Conservation (phyloP, 1,140 invertebrate species). For the Protaetia brevitarsis region DNA sequence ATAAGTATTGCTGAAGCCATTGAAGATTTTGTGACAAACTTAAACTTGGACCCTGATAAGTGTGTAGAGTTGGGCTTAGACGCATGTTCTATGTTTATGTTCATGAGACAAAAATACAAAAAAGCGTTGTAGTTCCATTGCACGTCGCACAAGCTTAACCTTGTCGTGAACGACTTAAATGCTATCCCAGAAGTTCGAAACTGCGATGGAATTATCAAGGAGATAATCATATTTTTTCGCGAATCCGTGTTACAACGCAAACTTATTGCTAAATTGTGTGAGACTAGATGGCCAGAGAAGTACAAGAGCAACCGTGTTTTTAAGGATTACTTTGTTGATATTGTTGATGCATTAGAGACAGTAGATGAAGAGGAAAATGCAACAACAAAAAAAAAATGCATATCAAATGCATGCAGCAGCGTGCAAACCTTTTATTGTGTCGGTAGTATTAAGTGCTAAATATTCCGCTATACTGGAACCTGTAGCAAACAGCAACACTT, state of each 20-base stretch:
- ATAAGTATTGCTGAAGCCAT: background rate
- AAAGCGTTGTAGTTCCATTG: constrained; percentile 47
- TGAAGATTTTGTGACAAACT: background rate
- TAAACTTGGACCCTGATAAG: constrained; percentile 23
- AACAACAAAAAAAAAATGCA: constrained; percentile 41
- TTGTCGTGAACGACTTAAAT: constrained; percentile 45
- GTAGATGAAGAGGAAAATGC: constrained; percentile 38
- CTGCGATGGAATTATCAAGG: constrained; percentile 39
- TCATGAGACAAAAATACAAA: constrained; percentile 41
- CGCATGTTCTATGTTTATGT: constrained; percentile 38
- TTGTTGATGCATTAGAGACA: constrained; percentile 28
- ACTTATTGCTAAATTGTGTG: constrained; percentile 42
- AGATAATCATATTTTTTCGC: constrained; percentile 2
- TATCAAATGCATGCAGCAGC: no score
- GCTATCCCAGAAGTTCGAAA: constrained; percentile 42
- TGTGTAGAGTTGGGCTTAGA: constrained; percentile 25
- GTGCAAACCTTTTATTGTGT: constrained; percentile 26
- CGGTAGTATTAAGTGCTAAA: constrained; percentile 36
- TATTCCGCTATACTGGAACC: constrained; percentile 39
- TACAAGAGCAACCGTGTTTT: constrained; percentile 39
- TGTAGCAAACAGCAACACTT: constrained; percentile 38
- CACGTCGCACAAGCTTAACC: constrained; percentile 44
- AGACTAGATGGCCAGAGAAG: constrained; percentile 44
- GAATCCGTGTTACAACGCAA: constrained; percentile 20
- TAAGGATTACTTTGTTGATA: constrained; percentile 30